Evolutionary conservation across 2,797 vertebrate species (phyloP), one percentile per base, ranked within the genome.

Genomic region (Novumbra hubbsi): DNA sequence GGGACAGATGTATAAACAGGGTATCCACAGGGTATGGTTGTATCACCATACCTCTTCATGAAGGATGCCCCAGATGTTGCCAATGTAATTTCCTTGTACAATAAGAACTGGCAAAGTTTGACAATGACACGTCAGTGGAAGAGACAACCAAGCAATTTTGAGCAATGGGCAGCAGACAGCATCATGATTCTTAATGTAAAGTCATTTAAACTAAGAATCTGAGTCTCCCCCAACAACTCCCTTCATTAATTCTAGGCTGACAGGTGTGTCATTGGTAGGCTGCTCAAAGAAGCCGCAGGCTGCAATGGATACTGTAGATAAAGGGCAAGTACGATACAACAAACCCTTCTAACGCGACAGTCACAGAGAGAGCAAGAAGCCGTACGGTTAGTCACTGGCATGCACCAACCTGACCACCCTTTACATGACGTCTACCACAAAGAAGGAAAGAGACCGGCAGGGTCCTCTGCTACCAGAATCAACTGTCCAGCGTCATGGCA

Each of bases 11-110:
- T 66, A 27, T 11, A 7, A 24, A 19, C 64, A 34, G 15, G 17
- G 30, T 5, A 34, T n/a, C 55, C 55, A 60, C n/a, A 60, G 21
- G 9, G 55, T 57, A 7, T 19, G 52, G 7, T 55, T 21, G 14
- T 41, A 17, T 66, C 30, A 5, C 63, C 63, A 2, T 52, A 14
- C n/a, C 63, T 75, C 75, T 78, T 81, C 55, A 21, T 57, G 11
- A 21, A 57, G 52, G 52, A 57, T 11, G 8, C 19, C 7, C 52
- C 21, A 7, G n/a, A 21, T n/a, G n/a, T 4, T 21, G 52, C 15
- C 50, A 19, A n/a, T 19, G 19, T 19, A 52, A 52, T 19, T 0
- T 7, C 17, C 19, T 19, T 19, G 50, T 52, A 17, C n/a, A 57
- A 8, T 57, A 45, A 11, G 41, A 45, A 11, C n/a, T 41, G 41